phyloP scores from a whole-genome alignment of 2,888 invertebrate genomes.

The Drosophila mercatorum region DNA sequence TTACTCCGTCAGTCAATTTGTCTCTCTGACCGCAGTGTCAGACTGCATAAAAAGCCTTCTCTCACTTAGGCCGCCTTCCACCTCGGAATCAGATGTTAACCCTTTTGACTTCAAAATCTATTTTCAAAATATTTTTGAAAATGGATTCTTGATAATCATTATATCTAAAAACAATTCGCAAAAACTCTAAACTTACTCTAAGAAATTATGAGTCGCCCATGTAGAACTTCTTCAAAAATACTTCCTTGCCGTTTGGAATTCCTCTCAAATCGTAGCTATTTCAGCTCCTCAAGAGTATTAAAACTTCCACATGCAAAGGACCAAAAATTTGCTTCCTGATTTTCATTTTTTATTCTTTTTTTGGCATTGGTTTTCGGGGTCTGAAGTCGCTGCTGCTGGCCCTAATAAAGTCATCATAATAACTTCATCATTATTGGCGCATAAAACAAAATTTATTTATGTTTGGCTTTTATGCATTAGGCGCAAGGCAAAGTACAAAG shows the following conservation, averaged over 20 bases:
- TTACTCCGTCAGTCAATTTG: too few relatives aligned
- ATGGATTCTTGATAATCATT: too few relatives aligned
- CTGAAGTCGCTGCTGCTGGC: constrained; percentile 22
- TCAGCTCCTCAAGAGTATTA: background rate
- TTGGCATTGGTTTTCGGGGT: constrained; percentile 20
- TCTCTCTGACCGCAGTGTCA: too few relatives aligned
- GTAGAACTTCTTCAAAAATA: background rate
- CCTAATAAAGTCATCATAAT: constrained; percentile 80
- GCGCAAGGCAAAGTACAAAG: constrained; percentile 47
- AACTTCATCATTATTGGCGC: constrained; percentile 81
- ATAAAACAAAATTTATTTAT: constrained; percentile 80
- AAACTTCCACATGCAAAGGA: background rate
- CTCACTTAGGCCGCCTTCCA: too few relatives aligned
- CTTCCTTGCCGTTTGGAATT: background rate
- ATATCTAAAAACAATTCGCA: too few relatives aligned
- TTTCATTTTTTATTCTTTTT: background rate
- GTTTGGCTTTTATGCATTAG: constrained; percentile 61
- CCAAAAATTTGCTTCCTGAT: background rate
- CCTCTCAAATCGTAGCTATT: background rate
- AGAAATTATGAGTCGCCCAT: too few relatives aligned
- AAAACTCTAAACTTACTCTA: too few relatives aligned
- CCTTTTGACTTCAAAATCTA: too few relatives aligned
- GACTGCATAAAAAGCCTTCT: too few relatives aligned
- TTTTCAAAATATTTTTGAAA: too few relatives aligned
- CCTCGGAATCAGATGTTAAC: too few relatives aligned